Percentiles rank a stretch among this genome's conserved stretches.
phyloP scores from a whole-genome alignment of 1,140 invertebrate genomes.

The Tribolium castaneum region DNA sequence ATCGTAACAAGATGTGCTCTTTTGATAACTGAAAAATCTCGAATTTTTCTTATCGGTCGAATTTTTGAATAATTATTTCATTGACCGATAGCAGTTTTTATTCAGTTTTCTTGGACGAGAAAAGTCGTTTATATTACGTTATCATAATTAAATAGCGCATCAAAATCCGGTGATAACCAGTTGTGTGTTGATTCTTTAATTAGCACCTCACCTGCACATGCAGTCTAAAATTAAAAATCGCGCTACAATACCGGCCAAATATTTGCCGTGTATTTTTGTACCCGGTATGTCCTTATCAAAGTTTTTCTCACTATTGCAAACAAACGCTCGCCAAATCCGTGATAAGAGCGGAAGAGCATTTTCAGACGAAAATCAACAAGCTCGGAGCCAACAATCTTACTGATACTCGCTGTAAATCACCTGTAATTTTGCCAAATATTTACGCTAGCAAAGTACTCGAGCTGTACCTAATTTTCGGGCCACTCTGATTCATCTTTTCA shows the following conservation, averaged over 20 bases:
- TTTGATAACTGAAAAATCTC: neutral
- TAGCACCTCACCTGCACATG: neutral
- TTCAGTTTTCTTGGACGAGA: neutral
- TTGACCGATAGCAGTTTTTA: neutral
- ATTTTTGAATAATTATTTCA: neutral
- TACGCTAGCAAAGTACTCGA: neutral
- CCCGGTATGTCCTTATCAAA: constrained; percentile 12
- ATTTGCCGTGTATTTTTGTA: constrained; percentile 23
- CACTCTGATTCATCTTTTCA: neutral
- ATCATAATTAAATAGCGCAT: neutral
- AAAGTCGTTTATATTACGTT: neutral
- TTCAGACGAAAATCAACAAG: constrained; percentile 12
- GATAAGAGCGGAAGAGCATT: constrained; percentile 19
- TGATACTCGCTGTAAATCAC: constrained; percentile 16
- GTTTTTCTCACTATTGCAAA: neutral
- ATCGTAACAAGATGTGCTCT: neutral
- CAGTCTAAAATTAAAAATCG: neutral
- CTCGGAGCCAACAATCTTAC: constrained; percentile 11
- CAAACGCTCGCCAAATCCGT: neutral
- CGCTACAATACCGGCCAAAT: neutral
- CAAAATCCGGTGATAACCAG: neutral
- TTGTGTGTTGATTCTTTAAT: neutral
- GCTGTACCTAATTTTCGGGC: neutral
- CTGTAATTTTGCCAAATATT: constrained; percentile 28
- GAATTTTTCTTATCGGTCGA: neutral